Conservation (phyloP, 2,113 vertebrate genomes). For the Bagarius yarrelli region DNA sequence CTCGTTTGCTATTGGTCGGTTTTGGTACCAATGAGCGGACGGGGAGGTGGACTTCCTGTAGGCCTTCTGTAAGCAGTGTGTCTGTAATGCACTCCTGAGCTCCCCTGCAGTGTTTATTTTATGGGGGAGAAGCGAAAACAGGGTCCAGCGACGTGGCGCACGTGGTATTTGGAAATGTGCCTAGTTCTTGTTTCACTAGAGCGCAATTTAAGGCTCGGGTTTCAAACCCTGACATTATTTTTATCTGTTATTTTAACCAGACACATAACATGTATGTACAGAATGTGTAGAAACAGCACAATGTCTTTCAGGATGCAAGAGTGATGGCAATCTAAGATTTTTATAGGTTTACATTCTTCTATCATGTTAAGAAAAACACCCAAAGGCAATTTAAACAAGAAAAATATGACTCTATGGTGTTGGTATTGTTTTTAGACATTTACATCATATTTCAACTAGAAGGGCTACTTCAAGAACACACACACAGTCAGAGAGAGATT, state of each 20-base stretch:
- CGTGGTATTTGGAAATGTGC: slow-evolving; percentile 52
- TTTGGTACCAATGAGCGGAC: slow-evolving; percentile 47
- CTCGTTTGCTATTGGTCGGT: slow-evolving; percentile 45
- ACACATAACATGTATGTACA: not conserved
- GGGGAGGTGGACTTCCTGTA: slow-evolving; percentile 59
- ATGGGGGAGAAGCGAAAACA: slow-evolving; percentile 45
- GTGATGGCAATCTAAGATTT: not conserved
- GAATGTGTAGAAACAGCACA: not conserved
- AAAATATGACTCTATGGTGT: not conserved
- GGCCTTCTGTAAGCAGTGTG: slow-evolving; percentile 45
- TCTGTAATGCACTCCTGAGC: slow-evolving; percentile 52
- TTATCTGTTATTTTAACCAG: not conserved
- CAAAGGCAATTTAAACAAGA: not conserved
- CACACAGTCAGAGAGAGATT: no score
- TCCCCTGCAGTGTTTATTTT: slow-evolving; percentile 55
- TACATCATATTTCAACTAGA: no score
- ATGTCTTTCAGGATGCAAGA: not conserved
- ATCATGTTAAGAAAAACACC: not conserved
- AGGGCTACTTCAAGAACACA: no score
- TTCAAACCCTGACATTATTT: not conserved
- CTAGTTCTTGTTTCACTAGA: slow-evolving; percentile 36
- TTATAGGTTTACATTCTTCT: not conserved
- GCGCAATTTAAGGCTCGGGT: slow-evolving; percentile 33
- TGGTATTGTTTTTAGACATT: no score
- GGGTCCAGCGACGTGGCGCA: slow-evolving; percentile 37